phyloP scores from a whole-genome alignment of 2,113 vertebrate species.

The Chrysemys picta region DNA sequence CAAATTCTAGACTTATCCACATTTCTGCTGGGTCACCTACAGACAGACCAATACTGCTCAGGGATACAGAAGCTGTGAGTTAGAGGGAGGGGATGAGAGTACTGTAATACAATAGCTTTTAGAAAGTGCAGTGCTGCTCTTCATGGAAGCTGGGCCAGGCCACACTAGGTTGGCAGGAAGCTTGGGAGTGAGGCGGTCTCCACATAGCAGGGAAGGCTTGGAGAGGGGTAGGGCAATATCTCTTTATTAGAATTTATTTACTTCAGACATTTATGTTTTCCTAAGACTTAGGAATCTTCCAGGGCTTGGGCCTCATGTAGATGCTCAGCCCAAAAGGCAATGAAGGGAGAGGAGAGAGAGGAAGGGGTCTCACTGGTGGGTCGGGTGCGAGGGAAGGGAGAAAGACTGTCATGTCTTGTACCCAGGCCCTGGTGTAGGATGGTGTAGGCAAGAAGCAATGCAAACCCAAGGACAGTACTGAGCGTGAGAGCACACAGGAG shows the following conservation, averaged over 20 bases:
- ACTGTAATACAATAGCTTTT: not conserved
- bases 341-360: not conserved
- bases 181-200: not conserved
- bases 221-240: not conserved
- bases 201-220: not conserved
- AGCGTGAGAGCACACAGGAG: conserved; percentile 69
- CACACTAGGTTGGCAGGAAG: not conserved
- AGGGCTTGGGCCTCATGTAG: not conserved
- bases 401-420: conserved; percentile 41
- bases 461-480: conserved; percentile 78
- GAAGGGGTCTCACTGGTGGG: not conserved
- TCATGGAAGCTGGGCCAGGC: not conserved
- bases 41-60: not conserved
- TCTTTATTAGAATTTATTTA: not conserved
- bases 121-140: not conserved
- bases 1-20: not conserved
- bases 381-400: not conserved
- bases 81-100: not conserved
- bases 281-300: not conserved
- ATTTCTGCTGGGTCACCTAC: not conserved
- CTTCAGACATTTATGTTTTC: not conserved
- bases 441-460: conserved; percentile 82
- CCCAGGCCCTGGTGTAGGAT: conserved; percentile 75
- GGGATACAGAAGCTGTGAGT: not conserved
- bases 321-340: not conserved